Base-by-base conservation (phyloP, 2,888 invertebrate genomes). In the Pseudococcus viburni region DNA sequence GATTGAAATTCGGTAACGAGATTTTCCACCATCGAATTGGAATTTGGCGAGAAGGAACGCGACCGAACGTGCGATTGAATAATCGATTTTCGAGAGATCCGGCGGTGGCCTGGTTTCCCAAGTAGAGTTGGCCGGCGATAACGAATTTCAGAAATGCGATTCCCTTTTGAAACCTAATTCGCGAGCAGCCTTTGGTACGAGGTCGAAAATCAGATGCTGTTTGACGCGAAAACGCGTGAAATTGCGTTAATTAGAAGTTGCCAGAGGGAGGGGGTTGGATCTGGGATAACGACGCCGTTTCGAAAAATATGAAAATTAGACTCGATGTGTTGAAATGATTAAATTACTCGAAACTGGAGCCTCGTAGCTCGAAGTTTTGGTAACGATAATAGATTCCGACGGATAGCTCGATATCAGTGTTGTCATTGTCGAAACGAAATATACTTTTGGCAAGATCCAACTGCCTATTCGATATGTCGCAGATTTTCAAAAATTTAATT, bases 11-110 rank as follows among this genome's bases (percentile, higher is more conserved):
- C 33, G 33, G 33, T 73, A 73, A 73, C 33, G 73, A 73, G 73
- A 73, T 26, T 73, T 73, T n/a, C 59, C 59, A n/a, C n/a, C 59
- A 19, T 68, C 68, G 68, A 12, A 59, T 59, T 73, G 73, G 73
- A 73, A 73, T 39, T 26, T 73, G 73, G 73, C 33, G 26, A 33
- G 17, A 33, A 22, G 64, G 15, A 22, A 64, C 9, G 64, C 64
- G 19, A 64, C 2, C 64, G 59, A 64, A 22, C 64, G 73, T 73
- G 73, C 6, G 73, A 73, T 73, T 73, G 73, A 26, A 73, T 73
- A 73, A 73, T 73, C 73, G 73, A 73, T 73, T 73, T 12, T 0
- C 4, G 26, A 33, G 1, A 22, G 64, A 64, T 64, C 64, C 42
- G 42, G 42, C 64, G 64, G 64, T 64, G 64, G 64, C 64, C 64